Conservation (phyloP, 2,797 vertebrate genomes). For the Acanthis flammea region DNA sequence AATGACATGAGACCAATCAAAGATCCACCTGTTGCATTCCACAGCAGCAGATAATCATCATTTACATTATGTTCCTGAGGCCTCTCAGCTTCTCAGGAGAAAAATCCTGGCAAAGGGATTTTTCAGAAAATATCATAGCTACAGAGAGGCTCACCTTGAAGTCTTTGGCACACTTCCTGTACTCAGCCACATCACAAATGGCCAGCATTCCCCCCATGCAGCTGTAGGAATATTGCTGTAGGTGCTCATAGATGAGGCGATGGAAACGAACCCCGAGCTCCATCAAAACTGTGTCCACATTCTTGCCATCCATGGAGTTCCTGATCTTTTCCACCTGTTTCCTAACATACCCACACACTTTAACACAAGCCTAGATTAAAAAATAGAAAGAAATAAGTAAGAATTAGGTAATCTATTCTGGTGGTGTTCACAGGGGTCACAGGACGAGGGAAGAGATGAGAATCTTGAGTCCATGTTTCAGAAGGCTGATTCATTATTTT, state of each 20-base stretch:
- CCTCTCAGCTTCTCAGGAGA: too few species aligned
- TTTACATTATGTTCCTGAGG: too few species aligned
- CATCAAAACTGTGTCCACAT: constrained; percentile 95
- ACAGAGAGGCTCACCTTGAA: constrained; percentile 84
- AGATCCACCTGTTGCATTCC: too few species aligned
- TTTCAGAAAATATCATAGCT: too few species aligned
- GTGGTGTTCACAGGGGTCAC: too few species aligned
- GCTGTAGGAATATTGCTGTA: constrained; percentile 97
- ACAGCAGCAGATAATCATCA: too few species aligned
- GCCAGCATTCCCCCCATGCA: constrained; percentile 99
- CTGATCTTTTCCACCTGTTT: constrained; percentile 96
- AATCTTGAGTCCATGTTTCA: too few species aligned
- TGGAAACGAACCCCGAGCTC: constrained; percentile 97
- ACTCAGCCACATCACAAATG: constrained; percentile 98
- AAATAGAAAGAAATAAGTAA: background rate
- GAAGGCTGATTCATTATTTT: too few species aligned
- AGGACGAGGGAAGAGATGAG: too few species aligned
- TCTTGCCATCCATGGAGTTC: constrained; percentile 98
- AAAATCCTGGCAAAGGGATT: too few species aligned
- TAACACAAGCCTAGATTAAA: constrained; percentile 88
- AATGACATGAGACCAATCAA: too few species aligned
- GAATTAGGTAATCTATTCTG: background rate
- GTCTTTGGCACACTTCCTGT: constrained; percentile 96
- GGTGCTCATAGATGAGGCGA: constrained; percentile 94
- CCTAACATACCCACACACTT: constrained; percentile 93